Conservation (phyloP, 2,113 vertebrate genomes). For the Sceloporus undulatus region DNA sequence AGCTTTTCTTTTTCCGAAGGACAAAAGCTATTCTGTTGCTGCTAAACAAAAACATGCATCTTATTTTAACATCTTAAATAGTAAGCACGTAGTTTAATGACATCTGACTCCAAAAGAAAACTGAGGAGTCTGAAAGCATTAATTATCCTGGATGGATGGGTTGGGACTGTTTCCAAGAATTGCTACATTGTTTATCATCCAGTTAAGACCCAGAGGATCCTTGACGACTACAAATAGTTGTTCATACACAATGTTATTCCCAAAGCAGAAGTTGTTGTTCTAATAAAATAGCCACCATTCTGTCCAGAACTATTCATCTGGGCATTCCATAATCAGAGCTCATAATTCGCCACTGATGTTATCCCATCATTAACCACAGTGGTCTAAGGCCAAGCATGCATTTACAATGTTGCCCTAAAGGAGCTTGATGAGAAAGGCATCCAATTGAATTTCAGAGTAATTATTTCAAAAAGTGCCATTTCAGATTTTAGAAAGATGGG, state of each 20-base stretch:
- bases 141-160: slow-evolving; percentile 17
- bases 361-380: slow-evolving; percentile 36
- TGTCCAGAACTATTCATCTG: slow-evolving; percentile 62
- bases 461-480: background rate
- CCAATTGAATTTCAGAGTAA: background rate
- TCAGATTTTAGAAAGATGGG: background rate
- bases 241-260: slow-evolving; percentile 42
- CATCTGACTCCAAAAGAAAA: slow-evolving; percentile 39
- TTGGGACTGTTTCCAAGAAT: slow-evolving; percentile 31
- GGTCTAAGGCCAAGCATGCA: slow-evolving; percentile 25
- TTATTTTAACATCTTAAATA: slow-evolving; percentile 30
- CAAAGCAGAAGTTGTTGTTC: slow-evolving; percentile 57
- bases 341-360: background rate
- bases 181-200: background rate
- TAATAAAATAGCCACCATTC: slow-evolving; percentile 50
- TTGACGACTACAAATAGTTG: slow-evolving; percentile 24
- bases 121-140: slow-evolving; percentile 28
- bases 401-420: slow-evolving; percentile 1
- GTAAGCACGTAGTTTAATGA: slow-evolving; percentile 26
- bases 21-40: slow-evolving; percentile 28
- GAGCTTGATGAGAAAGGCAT: background rate
- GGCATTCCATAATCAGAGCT: slow-evolving; percentile 61
- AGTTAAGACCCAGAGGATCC: slow-evolving; percentile 10
- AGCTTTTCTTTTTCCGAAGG: slow-evolving; percentile 22
- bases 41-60: slow-evolving; percentile 34